Conservation (phyloP, 2,888 invertebrate genomes). For the Synanthedon myopaeformis region DNA sequence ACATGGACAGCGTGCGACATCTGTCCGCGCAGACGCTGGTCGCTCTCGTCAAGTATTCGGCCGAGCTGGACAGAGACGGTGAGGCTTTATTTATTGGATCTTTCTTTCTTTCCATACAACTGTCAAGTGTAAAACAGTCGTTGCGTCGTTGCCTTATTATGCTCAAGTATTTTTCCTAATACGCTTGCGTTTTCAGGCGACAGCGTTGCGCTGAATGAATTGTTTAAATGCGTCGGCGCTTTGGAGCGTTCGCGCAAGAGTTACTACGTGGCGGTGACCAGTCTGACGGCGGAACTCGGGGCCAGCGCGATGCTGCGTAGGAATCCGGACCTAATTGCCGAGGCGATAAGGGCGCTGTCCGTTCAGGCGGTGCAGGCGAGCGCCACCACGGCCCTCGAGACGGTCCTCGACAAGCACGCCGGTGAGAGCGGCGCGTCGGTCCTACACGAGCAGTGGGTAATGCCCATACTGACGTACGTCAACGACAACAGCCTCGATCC, state of each 20-base stretch:
- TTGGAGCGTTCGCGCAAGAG: conserved; percentile 27
- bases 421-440: conserved; percentile 8
- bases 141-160: too few relatives aligned
- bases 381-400: conserved; percentile 33
- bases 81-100: neutral
- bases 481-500: conserved; percentile 11
- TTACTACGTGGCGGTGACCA: conserved; percentile 28
- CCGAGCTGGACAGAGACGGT: conserved; percentile 33
- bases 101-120: too few relatives aligned
- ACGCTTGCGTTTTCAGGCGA: conserved; percentile 20
- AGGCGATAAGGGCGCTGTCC: conserved; percentile 19
- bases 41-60: conserved; percentile 31
- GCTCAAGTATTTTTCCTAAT: too few relatives aligned
- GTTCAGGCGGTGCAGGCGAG: conserved; percentile 34
- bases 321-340: conserved; percentile 15
- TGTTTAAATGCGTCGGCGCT: conserved; percentile 34
- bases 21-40: conserved; percentile 60
- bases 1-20: conserved; percentile 75
- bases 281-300: conserved; percentile 22
- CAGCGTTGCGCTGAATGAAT: conserved; percentile 17
- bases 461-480: conserved; percentile 19
- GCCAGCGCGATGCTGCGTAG: conserved; percentile 13
- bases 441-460: conserved; percentile 22
- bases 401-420: conserved; percentile 21
- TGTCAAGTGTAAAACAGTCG: too few relatives aligned